Evolutionary conservation across 2,797 vertebrate genomes (phyloP).

Genomic region (Diplodus puntazzo): DNA sequence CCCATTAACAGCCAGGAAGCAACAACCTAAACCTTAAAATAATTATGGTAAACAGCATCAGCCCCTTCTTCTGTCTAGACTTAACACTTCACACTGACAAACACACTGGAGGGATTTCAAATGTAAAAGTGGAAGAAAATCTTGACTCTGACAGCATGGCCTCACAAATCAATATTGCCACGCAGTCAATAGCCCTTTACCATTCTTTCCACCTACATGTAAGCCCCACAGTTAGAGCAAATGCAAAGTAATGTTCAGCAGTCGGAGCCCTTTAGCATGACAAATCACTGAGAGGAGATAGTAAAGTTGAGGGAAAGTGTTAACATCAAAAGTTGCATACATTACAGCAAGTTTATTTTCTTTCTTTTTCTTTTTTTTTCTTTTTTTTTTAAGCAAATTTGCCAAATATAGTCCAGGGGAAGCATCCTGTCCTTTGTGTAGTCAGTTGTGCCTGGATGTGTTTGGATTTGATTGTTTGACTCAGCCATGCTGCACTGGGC

Average conservation of each 20-base stretch:
- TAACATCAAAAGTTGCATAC: neutral
- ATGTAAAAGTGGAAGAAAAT: slow-evolving; percentile 12
- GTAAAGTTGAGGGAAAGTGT: neutral
- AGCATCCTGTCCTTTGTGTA: slow-evolving; percentile 48
- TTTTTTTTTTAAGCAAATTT: slow-evolving; percentile 15
- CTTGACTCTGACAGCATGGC: neutral
- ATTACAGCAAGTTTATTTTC: neutral
- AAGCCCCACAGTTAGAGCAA: slow-evolving; percentile 1
- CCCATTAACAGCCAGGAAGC: slow-evolving; percentile 9
- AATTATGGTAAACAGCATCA: neutral
- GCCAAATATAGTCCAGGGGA: slow-evolving; percentile 1
- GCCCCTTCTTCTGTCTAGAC: neutral
- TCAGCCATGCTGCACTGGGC: slow-evolving; percentile 47
- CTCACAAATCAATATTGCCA: neutral
- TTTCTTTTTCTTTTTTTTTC: neutral
- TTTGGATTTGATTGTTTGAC: slow-evolving; percentile 67
- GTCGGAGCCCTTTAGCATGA: neutral
- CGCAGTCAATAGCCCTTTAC: neutral
- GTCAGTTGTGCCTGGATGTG: slow-evolving; percentile 46
- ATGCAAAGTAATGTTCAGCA: slow-evolving; percentile 20
- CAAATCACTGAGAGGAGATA: neutral
- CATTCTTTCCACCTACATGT: slow-evolving; percentile 1
- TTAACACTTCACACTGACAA: neutral
- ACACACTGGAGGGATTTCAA: slow-evolving; percentile 7
- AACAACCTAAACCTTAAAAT: neutral